Percentiles rank a stretch among this genome's conserved stretches.
These are phyloP conservation scores for Trissonchulus sp. DNA, from an alignment of 2,888 invertebrate genomes.

Conservation along the genomic window DNA sequence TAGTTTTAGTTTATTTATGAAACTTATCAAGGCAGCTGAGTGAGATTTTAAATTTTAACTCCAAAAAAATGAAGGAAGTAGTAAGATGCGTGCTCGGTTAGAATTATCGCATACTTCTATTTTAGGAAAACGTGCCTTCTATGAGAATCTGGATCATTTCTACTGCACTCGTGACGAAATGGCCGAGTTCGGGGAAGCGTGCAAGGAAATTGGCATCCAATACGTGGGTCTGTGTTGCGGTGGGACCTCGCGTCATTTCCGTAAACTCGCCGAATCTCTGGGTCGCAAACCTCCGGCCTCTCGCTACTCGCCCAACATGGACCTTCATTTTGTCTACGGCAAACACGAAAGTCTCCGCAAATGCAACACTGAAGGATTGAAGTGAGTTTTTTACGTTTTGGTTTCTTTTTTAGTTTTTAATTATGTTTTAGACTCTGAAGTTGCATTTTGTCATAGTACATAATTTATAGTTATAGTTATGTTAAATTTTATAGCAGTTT, in stretches of 20 bases:
- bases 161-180: slow-evolving; percentile 43
- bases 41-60: no score
- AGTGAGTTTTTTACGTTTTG: no score
- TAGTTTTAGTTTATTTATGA: no score
- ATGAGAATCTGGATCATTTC: slow-evolving; percentile 39
- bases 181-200: slow-evolving; percentile 43
- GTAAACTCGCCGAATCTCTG: slow-evolving; percentile 45
- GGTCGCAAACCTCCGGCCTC: slow-evolving; percentile 43
- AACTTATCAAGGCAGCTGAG: no score
- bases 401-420: no score
- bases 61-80: no score
- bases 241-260: slow-evolving; percentile 42
- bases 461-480: no score
- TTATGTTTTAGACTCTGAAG: no score
- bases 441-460: no score
- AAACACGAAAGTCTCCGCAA: background rate
- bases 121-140: slow-evolving; percentile 43
- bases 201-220: slow-evolving; percentile 43
- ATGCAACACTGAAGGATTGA: background rate
- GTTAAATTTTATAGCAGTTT: no score
- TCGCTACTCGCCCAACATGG: slow-evolving; percentile 43
- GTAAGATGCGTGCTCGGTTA: no score
- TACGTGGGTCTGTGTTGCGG: slow-evolving; percentile 52
- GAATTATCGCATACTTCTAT: no score
- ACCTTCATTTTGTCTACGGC: slow-evolving; percentile 41